These are phyloP conservation scores for Nylanderia fulva DNA, from an alignment of 1,140 invertebrate genomes.

Conservation along the genomic window DNA sequence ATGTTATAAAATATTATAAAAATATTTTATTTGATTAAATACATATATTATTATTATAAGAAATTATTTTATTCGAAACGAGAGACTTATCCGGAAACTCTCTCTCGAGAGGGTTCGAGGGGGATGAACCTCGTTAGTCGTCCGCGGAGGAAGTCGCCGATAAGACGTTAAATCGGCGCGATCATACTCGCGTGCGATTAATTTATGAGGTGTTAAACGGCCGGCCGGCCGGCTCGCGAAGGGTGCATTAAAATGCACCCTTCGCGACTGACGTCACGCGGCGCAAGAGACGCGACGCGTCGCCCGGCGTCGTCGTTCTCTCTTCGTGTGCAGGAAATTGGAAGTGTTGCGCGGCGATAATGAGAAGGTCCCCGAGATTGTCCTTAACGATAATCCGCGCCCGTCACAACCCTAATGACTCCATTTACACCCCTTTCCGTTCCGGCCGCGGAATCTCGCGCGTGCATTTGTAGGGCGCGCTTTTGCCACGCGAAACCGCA, in stretches of 20 bases:
- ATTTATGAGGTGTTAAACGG: slow-evolving; percentile 77
- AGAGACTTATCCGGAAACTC: background rate
- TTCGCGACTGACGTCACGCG: slow-evolving; percentile 19
- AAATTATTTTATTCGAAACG: too few relatives aligned
- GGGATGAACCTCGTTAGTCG: background rate
- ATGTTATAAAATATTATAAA: too few relatives aligned
- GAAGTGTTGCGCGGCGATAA: slow-evolving; percentile 62
- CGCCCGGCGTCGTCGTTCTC: background rate
- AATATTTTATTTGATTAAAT: too few relatives aligned
- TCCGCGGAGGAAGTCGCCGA: background rate
- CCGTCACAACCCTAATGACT: slow-evolving; percentile 50
- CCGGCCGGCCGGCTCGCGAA: slow-evolving; percentile 34
- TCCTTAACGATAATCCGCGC: slow-evolving; percentile 40
- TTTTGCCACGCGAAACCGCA: slow-evolving; percentile 46
- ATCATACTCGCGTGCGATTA: slow-evolving; percentile 69
- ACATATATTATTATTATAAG: too few relatives aligned
- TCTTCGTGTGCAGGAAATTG: slow-evolving; percentile 65
- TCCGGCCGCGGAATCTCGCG: slow-evolving; percentile 18
- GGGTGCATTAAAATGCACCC: slow-evolving; percentile 76
- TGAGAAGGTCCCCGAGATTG: slow-evolving; percentile 61
- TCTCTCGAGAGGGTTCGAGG: too few relatives aligned
- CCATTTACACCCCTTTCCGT: slow-evolving; percentile 63
- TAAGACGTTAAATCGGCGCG: slow-evolving; percentile 62
- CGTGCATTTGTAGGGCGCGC: slow-evolving; percentile 15
- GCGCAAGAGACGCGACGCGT: slow-evolving; percentile 44